Base-by-base conservation (phyloP, 2,888 invertebrate species). In the Apotomis turbidana region DNA sequence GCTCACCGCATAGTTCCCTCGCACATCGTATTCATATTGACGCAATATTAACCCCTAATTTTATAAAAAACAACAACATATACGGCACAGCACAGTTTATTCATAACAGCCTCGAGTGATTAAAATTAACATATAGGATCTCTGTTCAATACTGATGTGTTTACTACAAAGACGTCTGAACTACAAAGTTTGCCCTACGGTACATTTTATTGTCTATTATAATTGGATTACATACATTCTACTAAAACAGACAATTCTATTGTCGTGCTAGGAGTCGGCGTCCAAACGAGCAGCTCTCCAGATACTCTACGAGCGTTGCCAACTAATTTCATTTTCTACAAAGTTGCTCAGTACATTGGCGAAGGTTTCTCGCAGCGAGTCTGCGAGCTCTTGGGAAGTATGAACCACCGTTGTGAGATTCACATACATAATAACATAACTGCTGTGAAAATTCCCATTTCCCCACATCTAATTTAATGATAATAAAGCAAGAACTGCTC, bases 91-190 rank as follows among this genome's bases (percentile, higher is more conserved):
- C 80, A 83, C 81, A 87, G 80, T 77, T 79, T 87, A 78, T 80
- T 90, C 87, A 89, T 89, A 88, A 88, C 87, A 90, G 89, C 89
- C 89, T 90, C 87, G 79, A 81, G 85, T 82, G 78, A 75, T 67
- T 67, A 63, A 41, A 41, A 61, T 61, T 79, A 80, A 75, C 68
- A 78, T 74, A 81, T 80, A 87, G 86, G 88, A 87, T 88, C 86
- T 86, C 85, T 77, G 76, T 80, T 78, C 79, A 90, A 90, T 90
- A 90, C 90, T 90, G 90, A 85, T 85, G 73, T 68, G 71, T 71
- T 69, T 13, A 68, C 70, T 63, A 63, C 59, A 57, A 70, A 55
- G 27, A 41, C 15, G 44, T 46, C 44, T 64, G 15, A 41, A 55
- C 44, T 66, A 66, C 44, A 9, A 52, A 64, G 15, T 63, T 71